Percentiles rank a stretch among this genome's conserved stretches.
Conservation (phyloP, 2,888 invertebrate species). For the Blastobasis lacticolella region DNA sequence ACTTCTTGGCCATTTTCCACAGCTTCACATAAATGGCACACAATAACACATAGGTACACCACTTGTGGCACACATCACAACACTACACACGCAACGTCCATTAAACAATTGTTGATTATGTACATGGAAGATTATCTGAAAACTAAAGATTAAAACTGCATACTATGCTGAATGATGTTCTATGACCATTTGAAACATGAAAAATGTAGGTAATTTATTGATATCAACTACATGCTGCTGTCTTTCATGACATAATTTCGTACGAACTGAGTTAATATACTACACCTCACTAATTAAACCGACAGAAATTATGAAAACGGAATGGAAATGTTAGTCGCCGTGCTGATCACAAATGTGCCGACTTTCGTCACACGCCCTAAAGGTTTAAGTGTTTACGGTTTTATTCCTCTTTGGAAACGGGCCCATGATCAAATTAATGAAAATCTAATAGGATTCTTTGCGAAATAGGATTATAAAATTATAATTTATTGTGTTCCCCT, state of each 20-base stretch:
- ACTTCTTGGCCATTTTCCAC: constrained; percentile 82
- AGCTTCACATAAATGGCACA: constrained; percentile 36
- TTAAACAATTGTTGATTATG: constrained; percentile 9
- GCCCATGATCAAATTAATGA: constrained; percentile 20
- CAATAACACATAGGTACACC: constrained; percentile 34
- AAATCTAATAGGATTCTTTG: constrained; percentile 24
- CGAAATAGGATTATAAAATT: constrained; percentile 35
- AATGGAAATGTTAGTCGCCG: constrained; percentile 29
- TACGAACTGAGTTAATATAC: no score
- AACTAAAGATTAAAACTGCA: no score
- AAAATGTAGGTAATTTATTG: no score
- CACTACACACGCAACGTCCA: constrained; percentile 28
- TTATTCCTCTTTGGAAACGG: constrained; percentile 10
- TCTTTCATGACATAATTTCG: no score
- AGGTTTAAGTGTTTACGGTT: constrained; percentile 13
- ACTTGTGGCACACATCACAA: constrained; percentile 60
- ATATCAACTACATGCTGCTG: no score
- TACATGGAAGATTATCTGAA: constrained; percentile 15
- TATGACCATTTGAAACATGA: no score
- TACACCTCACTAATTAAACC: no score
- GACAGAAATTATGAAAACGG: constrained; percentile 36
- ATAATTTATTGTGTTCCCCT: constrained; percentile 49
- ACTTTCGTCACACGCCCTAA: constrained; percentile 36
- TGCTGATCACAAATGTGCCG: constrained; percentile 45
- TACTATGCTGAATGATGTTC: no score